A percentile compares a stretch with the other conserved stretches of the same genome.
phyloP scores from a whole-genome alignment of 1,140 invertebrate species.

The Cydia amplana region DNA sequence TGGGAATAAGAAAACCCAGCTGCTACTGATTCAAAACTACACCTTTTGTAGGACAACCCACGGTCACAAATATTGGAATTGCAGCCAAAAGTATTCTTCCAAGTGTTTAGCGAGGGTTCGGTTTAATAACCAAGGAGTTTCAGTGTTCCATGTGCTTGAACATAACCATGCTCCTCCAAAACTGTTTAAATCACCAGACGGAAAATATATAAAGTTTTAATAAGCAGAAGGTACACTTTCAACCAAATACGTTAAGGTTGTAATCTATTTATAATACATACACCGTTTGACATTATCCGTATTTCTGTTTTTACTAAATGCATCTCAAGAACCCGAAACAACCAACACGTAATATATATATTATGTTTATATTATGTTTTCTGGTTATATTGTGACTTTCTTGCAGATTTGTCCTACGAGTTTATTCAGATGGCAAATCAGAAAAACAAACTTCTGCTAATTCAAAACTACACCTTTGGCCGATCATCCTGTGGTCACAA shows the following conservation, averaged over 20 bases:
- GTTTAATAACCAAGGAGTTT: not conserved
- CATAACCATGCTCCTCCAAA: constrained; percentile 11
- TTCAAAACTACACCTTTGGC: constrained; percentile 2
- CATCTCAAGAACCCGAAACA: too few relatives aligned
- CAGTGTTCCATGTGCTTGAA: not conserved
- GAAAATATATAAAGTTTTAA: not conserved
- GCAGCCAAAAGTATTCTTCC: not conserved
- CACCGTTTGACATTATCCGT: too few relatives aligned
- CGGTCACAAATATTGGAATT: not conserved
- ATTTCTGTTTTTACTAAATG: too few relatives aligned
- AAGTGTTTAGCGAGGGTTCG: not conserved
- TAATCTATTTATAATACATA: not conserved
- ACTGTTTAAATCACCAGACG: not conserved
- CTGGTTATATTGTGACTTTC: not conserved
- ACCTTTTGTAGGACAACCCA: not conserved
- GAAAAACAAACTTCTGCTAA: not conserved
- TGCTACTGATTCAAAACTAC: not conserved
- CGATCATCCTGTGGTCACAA: not conserved
- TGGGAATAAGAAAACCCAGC: not conserved
- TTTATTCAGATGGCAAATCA: not conserved
- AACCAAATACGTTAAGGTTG: not conserved
- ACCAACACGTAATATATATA: not conserved
- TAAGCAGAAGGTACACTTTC: not conserved
- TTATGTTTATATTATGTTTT: not conserved
- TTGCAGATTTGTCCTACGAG: not conserved